Base-by-base conservation (phyloP, 92 coral and sea anemone species). In the Siderastrea radians region DNA sequence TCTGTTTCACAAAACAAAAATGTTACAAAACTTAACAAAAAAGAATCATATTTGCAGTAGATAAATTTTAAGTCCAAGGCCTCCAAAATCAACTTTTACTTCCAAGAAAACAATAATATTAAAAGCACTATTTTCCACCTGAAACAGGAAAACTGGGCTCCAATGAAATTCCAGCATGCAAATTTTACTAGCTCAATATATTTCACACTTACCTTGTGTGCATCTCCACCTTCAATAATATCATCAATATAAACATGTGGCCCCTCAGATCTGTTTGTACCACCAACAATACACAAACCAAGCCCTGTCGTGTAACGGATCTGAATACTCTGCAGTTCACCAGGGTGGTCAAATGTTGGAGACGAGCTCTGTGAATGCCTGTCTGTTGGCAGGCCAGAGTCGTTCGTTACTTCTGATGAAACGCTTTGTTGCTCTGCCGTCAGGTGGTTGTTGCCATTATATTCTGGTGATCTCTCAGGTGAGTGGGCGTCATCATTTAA, bases 321-420 rank as follows among this genome's bases (percentile, higher is more conserved):
- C 81, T 77, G 79, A 38, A 93, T 89, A 75, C 92, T 94, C 84
- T 92, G 98, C 44, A 96, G 80, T 46, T 98, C 96, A n/a, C 96
- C 98, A 45, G 93, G 87, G 84, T 94, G 86, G 61, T 95, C 96
- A 81, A 98, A 93, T 10, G 93, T 91, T 7, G 99, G 98, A 60
- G 99, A 95, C 3, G 98, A 96, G 65, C 93, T 93, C 17, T 86
- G 89, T 0, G 98, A 95, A 64, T 89, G 98, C 38, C 98, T 91
- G 72, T 95, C 98, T 43, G 98, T 92, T 15, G 96, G 99, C 12
- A 98, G 89, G 17, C 99, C 99, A 50, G 99, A 98, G 75, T 98
- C 99, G 48, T 89, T 94, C 11, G 96, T 95, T 46, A 95, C 90
- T 73, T 98, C 99, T 13, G 98, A 92, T 57, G 92, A 93, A 89